phyloP scores from a whole-genome alignment of 2,797 vertebrate species.

The Avahi laniger region DNA sequence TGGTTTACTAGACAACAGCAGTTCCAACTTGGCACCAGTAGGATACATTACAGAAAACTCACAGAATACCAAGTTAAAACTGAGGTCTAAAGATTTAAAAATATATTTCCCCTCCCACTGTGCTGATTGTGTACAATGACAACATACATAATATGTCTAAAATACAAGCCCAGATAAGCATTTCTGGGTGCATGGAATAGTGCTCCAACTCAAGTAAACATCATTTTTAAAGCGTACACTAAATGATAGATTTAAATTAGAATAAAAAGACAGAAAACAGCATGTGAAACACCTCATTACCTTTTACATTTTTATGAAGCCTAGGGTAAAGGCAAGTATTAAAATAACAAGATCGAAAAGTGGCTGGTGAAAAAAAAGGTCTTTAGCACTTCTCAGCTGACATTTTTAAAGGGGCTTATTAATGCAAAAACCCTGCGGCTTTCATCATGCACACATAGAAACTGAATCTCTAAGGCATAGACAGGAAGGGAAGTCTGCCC shows the following conservation, averaged over 20 bases:
- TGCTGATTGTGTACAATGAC: background rate
- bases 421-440: slow-evolving; percentile 51
- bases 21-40: background rate
- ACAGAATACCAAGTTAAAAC: background rate
- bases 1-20: background rate
- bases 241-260: slow-evolving; percentile 69
- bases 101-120: background rate
- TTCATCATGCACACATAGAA: background rate
- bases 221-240: slow-evolving; percentile 38
- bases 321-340: slow-evolving; percentile 46
- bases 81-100: background rate
- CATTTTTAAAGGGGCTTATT: slow-evolving; percentile 67
- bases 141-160: background rate
- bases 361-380: slow-evolving; percentile 68
- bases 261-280: slow-evolving; percentile 72
- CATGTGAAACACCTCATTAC: slow-evolving; percentile 62
- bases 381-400: slow-evolving; percentile 54
- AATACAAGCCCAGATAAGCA: background rate
- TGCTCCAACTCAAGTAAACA: slow-evolving; percentile 21
- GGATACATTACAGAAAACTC: background rate
- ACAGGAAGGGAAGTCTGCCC: background rate
- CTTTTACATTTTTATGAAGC: slow-evolving; percentile 57
- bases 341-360: slow-evolving; percentile 67
- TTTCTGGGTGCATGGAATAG: background rate
- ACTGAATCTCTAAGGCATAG: background rate